Evolutionary conservation across 2,888 invertebrate species (phyloP).

Genomic region (Eremobia ochroleuca): DNA sequence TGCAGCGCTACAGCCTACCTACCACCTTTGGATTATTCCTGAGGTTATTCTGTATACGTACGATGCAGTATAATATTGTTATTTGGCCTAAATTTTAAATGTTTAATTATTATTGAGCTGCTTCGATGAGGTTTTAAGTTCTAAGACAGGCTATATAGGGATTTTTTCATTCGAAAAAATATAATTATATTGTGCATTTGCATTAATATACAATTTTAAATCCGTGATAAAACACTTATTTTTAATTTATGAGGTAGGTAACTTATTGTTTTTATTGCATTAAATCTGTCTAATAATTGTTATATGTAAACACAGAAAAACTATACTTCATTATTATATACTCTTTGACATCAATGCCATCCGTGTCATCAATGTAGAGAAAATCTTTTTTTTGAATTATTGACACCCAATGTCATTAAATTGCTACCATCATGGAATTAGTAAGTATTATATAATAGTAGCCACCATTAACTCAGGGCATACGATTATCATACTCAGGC

Average conservation of each 20-base stretch:
- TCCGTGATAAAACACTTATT: not conserved
- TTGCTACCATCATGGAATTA: not conserved
- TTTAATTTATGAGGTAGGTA: not conserved
- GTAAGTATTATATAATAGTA: not conserved
- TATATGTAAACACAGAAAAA: not conserved
- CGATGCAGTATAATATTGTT: not conserved
- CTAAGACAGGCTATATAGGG: not conserved
- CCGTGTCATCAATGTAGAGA: not conserved
- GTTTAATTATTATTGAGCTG: not conserved
- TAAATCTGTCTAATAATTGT: not conserved
- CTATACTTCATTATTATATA: no score
- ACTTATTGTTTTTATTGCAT: not conserved
- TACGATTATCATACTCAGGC: not conserved
- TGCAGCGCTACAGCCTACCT: conserved; percentile 26
- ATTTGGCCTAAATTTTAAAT: not conserved
- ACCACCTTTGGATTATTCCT: conserved; percentile 9
- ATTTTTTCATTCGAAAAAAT: not conserved
- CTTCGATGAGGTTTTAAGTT: not conserved
- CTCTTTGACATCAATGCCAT: not conserved
- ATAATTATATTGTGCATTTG: no score
- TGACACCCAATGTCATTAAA: not conserved
- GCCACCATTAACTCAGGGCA: not conserved
- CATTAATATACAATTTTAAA: not conserved
- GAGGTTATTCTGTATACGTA: no score
- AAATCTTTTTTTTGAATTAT: not conserved